These are phyloP conservation scores for Lasioglossum baleicum DNA, from an alignment of 1,140 invertebrate genomes.

Conservation along the genomic window DNA sequence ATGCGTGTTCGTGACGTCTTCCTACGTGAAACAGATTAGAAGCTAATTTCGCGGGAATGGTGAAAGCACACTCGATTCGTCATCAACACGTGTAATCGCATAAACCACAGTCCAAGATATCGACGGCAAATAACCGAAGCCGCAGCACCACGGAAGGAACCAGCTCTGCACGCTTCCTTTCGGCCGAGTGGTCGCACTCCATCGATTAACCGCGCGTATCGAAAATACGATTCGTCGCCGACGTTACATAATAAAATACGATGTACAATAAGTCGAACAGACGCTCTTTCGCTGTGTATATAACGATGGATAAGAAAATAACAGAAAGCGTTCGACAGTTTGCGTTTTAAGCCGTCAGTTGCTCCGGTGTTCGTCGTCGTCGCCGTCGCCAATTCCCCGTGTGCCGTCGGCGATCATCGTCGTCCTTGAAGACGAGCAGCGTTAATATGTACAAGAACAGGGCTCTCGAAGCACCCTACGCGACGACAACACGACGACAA, in stretches of 20 bases:
- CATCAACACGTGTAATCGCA: neutral
- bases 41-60: no score
- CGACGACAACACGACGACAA: constrained; percentile 33
- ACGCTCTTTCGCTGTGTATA: constrained; percentile 65
- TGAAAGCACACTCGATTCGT: neutral
- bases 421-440: constrained; percentile 20
- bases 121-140: constrained; percentile 28
- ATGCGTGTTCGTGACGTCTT: no score
- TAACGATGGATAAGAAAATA: constrained; percentile 71
- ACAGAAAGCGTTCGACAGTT: constrained; percentile 60
- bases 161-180: constrained; percentile 1
- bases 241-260: constrained; percentile 74
- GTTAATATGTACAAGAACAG: constrained; percentile 32
- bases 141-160: constrained; percentile 39
- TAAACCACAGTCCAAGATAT: neutral
- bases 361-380: constrained; percentile 29
- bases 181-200: neutral
- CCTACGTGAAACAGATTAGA: no score
- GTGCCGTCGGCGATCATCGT: constrained; percentile 6
- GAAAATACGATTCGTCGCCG: constrained; percentile 60
- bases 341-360: constrained; percentile 55
- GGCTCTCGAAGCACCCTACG: neutral
- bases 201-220: constrained; percentile 35
- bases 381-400: neutral
- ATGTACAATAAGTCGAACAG: constrained; percentile 68